Evolutionary conservation across 2,113 vertebrate genomes (phyloP).

Genomic region (Gopherus flavomarginatus): DNA sequence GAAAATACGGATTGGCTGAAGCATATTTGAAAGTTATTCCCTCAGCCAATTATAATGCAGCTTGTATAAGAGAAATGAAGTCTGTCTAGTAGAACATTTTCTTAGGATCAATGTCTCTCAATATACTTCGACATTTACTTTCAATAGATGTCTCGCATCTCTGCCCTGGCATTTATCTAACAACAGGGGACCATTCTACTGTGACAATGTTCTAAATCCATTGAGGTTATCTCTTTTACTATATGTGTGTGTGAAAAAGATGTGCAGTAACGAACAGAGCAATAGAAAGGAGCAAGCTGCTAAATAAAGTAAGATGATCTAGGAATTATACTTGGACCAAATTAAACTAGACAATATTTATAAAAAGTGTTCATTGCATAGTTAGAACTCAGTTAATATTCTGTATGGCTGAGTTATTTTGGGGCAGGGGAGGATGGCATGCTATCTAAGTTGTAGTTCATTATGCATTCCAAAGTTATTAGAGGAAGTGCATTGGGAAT

Average conservation of each 20-base stretch:
- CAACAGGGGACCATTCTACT: not conserved
- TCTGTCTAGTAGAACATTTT: conserved; percentile 36
- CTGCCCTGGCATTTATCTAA: conserved; percentile 38
- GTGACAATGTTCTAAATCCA: conserved; percentile 16
- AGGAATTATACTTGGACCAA: not conserved
- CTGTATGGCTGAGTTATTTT: not conserved
- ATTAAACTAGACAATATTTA: not conserved
- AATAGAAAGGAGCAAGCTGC: not conserved
- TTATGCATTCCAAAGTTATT: not conserved
- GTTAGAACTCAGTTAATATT: not conserved
- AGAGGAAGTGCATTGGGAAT: not conserved
- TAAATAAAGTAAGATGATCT: not conserved
- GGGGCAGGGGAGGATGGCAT: not conserved
- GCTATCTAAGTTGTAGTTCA: not conserved
- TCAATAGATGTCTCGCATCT: conserved; percentile 28
- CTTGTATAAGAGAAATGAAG: conserved; percentile 45
- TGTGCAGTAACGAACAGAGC: not conserved
- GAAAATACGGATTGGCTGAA: not conserved
- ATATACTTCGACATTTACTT: conserved; percentile 38
- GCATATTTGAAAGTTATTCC: not conserved
- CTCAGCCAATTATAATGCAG: not conserved
- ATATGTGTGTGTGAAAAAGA: conserved; percentile 34
- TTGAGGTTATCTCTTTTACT: not conserved
- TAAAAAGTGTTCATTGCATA: not conserved
- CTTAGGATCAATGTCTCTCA: conserved; percentile 35